Evolutionary conservation across 2,888 invertebrate species (phyloP).

Genomic region (Euclidia mi): DNA sequence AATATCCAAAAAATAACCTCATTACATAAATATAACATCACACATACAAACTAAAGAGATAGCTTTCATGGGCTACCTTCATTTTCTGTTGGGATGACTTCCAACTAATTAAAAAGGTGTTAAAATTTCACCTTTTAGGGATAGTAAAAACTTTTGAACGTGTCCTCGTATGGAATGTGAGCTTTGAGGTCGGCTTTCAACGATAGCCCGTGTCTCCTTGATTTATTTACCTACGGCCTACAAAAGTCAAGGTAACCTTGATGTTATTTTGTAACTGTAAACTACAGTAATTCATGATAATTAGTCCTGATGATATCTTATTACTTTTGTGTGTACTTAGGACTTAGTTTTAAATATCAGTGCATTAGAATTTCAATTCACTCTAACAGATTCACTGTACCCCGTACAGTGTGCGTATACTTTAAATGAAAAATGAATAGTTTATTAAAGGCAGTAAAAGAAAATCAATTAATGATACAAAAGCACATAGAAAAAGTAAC

Average conservation of each 20-base stretch:
- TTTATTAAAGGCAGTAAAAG: too few relatives aligned
- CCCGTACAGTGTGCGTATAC: too few relatives aligned
- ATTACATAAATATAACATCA: slow-evolving; percentile 28
- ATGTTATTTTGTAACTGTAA: slow-evolving; percentile 18
- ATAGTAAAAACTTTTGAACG: slow-evolving; percentile 70
- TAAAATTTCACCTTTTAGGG: slow-evolving; percentile 68
- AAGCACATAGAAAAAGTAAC: too few relatives aligned
- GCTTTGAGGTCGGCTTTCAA: slow-evolving; percentile 32
- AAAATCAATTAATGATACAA: too few relatives aligned
- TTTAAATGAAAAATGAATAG: neutral
- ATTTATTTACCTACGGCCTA: slow-evolving; percentile 36
- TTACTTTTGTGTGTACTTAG: too few relatives aligned
- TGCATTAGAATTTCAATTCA: too few relatives aligned
- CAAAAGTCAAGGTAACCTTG: slow-evolving; percentile 12
- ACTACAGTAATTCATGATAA: too few relatives aligned
- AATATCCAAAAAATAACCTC: neutral
- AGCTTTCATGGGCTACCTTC: slow-evolving; percentile 56
- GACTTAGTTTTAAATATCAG: neutral
- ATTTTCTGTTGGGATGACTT: slow-evolving; percentile 65
- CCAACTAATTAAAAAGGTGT: slow-evolving; percentile 75
- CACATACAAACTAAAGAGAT: slow-evolving; percentile 39
- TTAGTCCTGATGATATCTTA: too few relatives aligned
- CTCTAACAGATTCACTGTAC: too few relatives aligned
- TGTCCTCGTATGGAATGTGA: slow-evolving; percentile 46
- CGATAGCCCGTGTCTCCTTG: slow-evolving; percentile 20